phyloP scores from a whole-genome alignment of 2,888 invertebrate genomes.

The Lucinisca nassula region DNA sequence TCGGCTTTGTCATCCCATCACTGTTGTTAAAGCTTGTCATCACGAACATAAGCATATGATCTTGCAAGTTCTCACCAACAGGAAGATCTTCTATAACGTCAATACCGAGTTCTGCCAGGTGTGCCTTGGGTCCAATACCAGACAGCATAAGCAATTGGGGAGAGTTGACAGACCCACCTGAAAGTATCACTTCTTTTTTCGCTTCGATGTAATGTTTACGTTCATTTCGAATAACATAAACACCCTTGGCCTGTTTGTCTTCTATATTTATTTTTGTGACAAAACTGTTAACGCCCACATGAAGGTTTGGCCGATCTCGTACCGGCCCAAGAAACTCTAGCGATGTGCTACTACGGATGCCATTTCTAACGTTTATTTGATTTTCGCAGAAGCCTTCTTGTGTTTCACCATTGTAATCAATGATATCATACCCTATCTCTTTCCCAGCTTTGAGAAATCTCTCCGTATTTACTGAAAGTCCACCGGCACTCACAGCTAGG shows the following conservation, averaged over 20 bases:
- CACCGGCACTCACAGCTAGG: conserved; percentile 59
- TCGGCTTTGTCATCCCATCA: too few species aligned
- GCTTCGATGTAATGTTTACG: conserved; percentile 71
- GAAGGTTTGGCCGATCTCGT: conserved; percentile 49
- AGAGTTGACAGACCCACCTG: conserved; percentile 86
- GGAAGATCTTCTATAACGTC: conserved; percentile 83
- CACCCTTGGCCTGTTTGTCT: conserved; percentile 76
- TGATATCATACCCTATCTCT: conserved; percentile 54
- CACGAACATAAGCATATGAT: too few species aligned
- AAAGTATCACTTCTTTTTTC: conserved; percentile 83
- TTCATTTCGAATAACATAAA: conserved; percentile 76
- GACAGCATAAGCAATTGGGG: conserved; percentile 87
- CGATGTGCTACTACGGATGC: conserved; percentile 52
- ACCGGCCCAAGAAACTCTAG: conserved; percentile 56
- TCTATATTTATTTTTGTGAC: conserved; percentile 78
- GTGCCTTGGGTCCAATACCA: conserved; percentile 86
- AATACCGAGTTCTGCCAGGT: conserved; percentile 85
- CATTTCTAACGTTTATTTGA: conserved; percentile 53
- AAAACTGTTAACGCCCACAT: conserved; percentile 56
- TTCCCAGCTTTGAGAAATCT: conserved; percentile 53
- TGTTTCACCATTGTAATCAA: too few species aligned
- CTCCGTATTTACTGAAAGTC: conserved; percentile 44
- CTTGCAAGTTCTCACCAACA: conserved; percentile 56
- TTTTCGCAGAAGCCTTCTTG: conserved; percentile 51
- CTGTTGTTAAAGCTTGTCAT: too few species aligned